Conservation (phyloP, 2,888 invertebrate species). For the Hartigia nigra region DNA sequence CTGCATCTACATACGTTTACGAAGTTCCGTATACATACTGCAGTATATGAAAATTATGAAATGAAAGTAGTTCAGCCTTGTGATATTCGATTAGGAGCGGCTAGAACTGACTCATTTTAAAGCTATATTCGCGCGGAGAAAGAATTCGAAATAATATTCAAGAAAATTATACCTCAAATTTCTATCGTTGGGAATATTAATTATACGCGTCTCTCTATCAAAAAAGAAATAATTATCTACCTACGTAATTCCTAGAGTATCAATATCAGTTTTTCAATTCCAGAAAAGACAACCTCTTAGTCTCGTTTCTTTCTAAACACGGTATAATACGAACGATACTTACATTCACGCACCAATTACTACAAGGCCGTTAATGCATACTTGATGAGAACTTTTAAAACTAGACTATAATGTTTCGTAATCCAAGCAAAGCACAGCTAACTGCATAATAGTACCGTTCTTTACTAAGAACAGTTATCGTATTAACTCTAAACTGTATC, state of each 20-base stretch:
- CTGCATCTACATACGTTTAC: neutral
- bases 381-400: neutral
- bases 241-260: neutral
- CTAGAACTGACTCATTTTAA: slow-evolving; percentile 6
- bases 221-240: neutral
- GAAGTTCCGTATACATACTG: neutral
- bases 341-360: slow-evolving; percentile 49
- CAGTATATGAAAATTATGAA: slow-evolving; percentile 11
- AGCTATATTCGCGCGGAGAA: neutral
- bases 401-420: neutral
- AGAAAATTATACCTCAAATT: neutral
- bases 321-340: slow-evolving; percentile 17
- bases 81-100: slow-evolving; percentile 10
- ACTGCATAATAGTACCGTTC: neutral
- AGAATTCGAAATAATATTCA: neutral
- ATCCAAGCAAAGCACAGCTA: neutral
- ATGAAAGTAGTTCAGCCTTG: slow-evolving; percentile 35
- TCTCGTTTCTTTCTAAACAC: neutral
- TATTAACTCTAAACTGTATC: neutral
- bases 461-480: neutral
- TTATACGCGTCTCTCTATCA: neutral
- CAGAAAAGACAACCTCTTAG: neutral
- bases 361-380: slow-evolving; percentile 37
- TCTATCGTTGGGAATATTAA: neutral
- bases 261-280: neutral